Evolutionary conservation across 1,140 invertebrate genomes (phyloP).

Genomic region (Teleogryllus occipitalis): DNA sequence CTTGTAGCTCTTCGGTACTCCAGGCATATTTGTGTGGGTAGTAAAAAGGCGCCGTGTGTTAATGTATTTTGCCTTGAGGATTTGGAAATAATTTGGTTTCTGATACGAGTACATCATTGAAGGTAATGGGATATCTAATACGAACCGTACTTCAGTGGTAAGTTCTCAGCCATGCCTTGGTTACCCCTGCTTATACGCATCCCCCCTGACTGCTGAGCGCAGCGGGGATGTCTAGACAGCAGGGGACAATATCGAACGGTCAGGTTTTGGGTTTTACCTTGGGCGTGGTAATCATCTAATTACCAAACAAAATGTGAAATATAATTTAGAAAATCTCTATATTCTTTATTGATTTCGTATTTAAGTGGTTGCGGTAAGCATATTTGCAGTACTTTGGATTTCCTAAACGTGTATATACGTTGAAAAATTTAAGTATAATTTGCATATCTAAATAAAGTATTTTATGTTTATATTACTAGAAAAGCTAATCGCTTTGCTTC

Average conservation of each 20-base stretch:
- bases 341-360: not conserved
- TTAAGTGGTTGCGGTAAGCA: no score
- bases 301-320: not conserved
- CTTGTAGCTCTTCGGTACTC: not conserved
- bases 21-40: conserved; percentile 10
- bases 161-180: not conserved
- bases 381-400: no score
- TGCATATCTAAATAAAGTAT: no score
- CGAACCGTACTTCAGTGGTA: not conserved
- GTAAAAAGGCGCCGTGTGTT: not conserved
- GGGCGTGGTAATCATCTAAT: conserved; percentile 9
- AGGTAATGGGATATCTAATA: not conserved
- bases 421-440: no score
- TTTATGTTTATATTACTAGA: no score
- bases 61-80: not conserved
- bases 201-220: not conserved
- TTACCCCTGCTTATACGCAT: conserved; percentile 7
- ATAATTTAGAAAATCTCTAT: not conserved
- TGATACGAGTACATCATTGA: not conserved
- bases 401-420: no score
- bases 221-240: conserved; percentile 13
- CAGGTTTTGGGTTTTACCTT: not conserved
- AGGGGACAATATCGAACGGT: conserved; percentile 14
- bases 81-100: not conserved
- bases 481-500: no score